phyloP scores from a whole-genome alignment of 1,140 invertebrate species.

The Ostrea edulis region DNA sequence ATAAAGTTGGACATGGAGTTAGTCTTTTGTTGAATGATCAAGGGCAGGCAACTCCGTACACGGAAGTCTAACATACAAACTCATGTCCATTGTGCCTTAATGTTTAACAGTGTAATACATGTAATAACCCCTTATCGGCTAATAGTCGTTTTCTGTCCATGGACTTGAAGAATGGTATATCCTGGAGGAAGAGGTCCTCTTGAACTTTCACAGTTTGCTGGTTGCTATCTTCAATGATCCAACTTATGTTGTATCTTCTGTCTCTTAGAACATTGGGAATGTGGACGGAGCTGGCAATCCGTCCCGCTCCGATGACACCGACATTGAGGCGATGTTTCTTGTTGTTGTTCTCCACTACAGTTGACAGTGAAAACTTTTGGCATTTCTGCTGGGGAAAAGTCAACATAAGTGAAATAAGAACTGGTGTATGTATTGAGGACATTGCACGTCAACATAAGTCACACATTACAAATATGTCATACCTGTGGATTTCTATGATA shows the following conservation, averaged over 20 bases:
- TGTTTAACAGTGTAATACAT: neutral
- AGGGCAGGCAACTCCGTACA: no score
- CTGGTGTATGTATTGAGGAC: no score
- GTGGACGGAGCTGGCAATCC: slow-evolving; percentile 61
- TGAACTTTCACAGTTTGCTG: neutral
- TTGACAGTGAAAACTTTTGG: neutral
- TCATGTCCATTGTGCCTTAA: no score
- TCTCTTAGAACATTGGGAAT: slow-evolving; percentile 58
- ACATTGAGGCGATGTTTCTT: slow-evolving; percentile 51
- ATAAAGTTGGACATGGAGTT: no score
- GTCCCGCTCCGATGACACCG: slow-evolving; percentile 62
- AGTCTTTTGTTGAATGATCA: no score
- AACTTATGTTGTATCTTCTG: slow-evolving; percentile 53
- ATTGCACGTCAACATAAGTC: neutral
- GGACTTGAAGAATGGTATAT: slow-evolving; percentile 56
- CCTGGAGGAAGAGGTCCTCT: slow-evolving; percentile 44
- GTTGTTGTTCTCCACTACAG: neutral
- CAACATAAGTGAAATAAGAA: neutral
- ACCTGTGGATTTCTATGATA: no score
- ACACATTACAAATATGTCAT: no score
- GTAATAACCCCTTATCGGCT: slow-evolving; percentile 54
- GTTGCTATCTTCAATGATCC: slow-evolving; percentile 60
- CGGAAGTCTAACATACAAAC: no score
- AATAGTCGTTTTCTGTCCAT: slow-evolving; percentile 48
- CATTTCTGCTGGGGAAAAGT: neutral